Evolutionary conservation across 2,797 vertebrate species (phyloP).

Genomic region (Anas georgica): DNA sequence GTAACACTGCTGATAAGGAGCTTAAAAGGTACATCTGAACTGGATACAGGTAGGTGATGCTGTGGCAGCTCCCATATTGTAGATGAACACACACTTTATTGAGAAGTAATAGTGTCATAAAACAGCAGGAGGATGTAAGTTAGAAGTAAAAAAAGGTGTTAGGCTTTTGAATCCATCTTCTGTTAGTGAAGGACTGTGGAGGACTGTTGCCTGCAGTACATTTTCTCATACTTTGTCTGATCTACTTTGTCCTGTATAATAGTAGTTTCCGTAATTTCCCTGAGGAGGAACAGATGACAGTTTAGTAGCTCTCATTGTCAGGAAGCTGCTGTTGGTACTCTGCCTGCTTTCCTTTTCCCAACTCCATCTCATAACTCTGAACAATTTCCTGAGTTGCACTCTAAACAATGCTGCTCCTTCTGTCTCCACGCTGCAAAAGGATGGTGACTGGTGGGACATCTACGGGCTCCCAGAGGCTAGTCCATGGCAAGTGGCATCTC

Average conservation of each 20-base stretch:
- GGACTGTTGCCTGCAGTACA: background rate
- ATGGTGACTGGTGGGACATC: background rate
- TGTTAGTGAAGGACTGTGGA: background rate
- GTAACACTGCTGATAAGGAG: background rate
- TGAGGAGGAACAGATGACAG: background rate
- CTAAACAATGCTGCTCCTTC: background rate
- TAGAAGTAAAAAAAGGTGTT: background rate
- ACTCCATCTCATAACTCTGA: background rate
- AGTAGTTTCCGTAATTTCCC: background rate
- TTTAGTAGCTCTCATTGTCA: background rate
- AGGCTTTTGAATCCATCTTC: background rate
- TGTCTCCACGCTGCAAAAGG: background rate
- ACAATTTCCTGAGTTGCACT: background rate
- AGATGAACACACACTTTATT: background rate
- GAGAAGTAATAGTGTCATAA: background rate
- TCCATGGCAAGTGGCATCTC: background rate
- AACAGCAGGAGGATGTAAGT: background rate
- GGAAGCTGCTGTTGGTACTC: background rate
- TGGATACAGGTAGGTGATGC: background rate
- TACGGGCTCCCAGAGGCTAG: background rate
- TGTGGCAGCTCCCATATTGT: background rate
- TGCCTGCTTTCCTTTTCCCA: background rate
- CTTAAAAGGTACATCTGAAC: background rate
- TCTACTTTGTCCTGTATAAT: background rate
- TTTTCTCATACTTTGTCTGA: background rate